phyloP scores from a whole-genome alignment of 1,140 invertebrate species.

The Pseudoatta argentina region DNA sequence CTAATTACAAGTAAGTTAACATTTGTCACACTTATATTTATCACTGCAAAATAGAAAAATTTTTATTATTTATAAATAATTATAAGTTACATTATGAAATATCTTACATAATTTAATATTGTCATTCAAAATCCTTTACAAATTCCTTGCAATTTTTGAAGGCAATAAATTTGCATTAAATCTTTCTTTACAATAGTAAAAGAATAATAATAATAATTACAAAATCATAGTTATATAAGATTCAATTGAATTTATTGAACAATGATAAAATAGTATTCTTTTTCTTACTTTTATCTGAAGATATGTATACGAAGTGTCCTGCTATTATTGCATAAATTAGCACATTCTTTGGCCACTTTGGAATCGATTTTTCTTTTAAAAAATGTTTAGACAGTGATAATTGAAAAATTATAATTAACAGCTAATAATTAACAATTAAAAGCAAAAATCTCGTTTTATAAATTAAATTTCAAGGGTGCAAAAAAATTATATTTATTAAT shows the following conservation, averaged over 20 bases:
- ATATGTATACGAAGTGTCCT: not conserved
- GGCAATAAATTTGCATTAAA: not conserved
- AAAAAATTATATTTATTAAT: slow-evolving; percentile 4
- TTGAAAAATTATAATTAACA: not conserved
- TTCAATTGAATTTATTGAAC: slow-evolving; percentile 54
- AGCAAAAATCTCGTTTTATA: not conserved
- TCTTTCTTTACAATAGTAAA: not conserved
- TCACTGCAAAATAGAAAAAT: not conserved
- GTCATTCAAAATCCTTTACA: not conserved
- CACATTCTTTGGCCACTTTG: not conserved
- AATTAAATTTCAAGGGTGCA: not conserved
- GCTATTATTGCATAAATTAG: not conserved
- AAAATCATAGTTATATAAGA: slow-evolving; percentile 25
- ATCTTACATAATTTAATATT: not conserved
- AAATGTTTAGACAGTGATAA: not conserved
- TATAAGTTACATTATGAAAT: not conserved
- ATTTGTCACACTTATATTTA: not conserved
- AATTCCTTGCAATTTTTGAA: not conserved
- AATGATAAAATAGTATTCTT: slow-evolving; percentile 63
- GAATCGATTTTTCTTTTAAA: not conserved
- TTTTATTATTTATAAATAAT: slow-evolving; percentile 16
- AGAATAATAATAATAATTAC: slow-evolving; percentile 9
- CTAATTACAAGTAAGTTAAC: slow-evolving; percentile 9
- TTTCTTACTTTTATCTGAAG: not conserved
- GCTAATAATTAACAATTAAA: not conserved